phyloP scores from a whole-genome alignment of 1,140 invertebrate genomes.

The Augochlora pura region DNA sequence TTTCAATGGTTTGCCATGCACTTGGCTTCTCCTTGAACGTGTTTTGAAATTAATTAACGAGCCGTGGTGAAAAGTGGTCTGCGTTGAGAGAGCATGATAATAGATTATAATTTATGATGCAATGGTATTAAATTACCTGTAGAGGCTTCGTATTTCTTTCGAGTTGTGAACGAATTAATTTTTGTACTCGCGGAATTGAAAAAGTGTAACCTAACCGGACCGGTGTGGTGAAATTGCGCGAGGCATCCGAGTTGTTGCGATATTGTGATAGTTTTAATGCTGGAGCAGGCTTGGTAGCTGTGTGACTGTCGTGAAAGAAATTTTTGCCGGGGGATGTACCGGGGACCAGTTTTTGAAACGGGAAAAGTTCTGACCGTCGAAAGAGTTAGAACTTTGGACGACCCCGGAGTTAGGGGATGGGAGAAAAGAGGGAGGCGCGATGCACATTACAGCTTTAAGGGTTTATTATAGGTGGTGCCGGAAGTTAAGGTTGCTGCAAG shows the following conservation, averaged over 20 bases:
- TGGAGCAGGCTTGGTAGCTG: background rate
- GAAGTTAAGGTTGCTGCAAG: constrained; percentile 66
- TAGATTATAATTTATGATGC: background rate
- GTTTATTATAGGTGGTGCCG: constrained; percentile 64
- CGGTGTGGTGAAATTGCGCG: background rate
- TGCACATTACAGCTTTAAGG: constrained; percentile 53
- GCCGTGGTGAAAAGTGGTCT: too few relatives aligned
- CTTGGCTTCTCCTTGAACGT: too few relatives aligned
- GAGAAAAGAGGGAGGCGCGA: constrained; percentile 44
- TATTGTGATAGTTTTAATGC: background rate
- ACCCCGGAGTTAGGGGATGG: constrained; percentile 49
- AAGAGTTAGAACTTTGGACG: constrained; percentile 61
- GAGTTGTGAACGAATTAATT: constrained; percentile 4
- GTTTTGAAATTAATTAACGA: too few relatives aligned
- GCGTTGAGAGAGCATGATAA: too few relatives aligned
- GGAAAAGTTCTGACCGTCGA: constrained; percentile 70
- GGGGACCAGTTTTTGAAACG: constrained; percentile 32
- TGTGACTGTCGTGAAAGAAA: background rate
- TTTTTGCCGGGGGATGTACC: constrained; percentile 52
- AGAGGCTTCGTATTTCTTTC: background rate
- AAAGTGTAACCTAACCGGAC: background rate
- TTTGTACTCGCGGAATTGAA: background rate
- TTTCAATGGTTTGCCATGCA: too few relatives aligned
- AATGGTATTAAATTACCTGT: background rate
- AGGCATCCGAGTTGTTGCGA: background rate